phyloP scores from a whole-genome alignment of 2,113 vertebrate species.

The Colinus virginianus region DNA sequence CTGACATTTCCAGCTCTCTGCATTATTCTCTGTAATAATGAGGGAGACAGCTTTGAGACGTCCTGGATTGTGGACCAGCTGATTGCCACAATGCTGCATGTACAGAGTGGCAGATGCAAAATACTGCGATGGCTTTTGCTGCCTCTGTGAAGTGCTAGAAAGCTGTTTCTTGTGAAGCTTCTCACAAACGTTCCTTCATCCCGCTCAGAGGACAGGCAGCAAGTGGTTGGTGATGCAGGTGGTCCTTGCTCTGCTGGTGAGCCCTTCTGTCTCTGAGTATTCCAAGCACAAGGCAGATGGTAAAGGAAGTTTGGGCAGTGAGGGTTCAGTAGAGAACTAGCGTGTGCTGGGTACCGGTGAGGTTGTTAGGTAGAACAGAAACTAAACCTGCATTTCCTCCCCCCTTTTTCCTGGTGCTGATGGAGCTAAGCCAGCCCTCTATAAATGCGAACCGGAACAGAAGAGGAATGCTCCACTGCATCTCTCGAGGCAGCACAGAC shows the following conservation, averaged over 20 bases:
- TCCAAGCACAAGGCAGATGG: not conserved
- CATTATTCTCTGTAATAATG: not conserved
- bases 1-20: not conserved
- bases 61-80: not conserved
- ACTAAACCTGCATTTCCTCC: not conserved
- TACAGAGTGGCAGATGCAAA: constrained; percentile 8
- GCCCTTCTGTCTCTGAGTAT: not conserved
- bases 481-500: not conserved
- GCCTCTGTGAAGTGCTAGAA: not conserved
- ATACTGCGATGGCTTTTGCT: constrained; percentile 66
- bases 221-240: accelerated
- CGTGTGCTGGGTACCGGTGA: not conserved
- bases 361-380: not conserved
- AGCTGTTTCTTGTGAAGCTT: not conserved
- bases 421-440: not conserved
- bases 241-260: not conserved
- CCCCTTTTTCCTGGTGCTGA: not conserved
- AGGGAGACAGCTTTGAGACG: not conserved
- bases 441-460: not conserved
- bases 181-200: not conserved
- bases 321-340: not conserved
- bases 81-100: not conserved
- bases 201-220: not conserved
- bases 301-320: not conserved
- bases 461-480: accelerated